Base-by-base conservation (phyloP, 1,140 invertebrate genomes). In the Halictus rubicundus region DNA sequence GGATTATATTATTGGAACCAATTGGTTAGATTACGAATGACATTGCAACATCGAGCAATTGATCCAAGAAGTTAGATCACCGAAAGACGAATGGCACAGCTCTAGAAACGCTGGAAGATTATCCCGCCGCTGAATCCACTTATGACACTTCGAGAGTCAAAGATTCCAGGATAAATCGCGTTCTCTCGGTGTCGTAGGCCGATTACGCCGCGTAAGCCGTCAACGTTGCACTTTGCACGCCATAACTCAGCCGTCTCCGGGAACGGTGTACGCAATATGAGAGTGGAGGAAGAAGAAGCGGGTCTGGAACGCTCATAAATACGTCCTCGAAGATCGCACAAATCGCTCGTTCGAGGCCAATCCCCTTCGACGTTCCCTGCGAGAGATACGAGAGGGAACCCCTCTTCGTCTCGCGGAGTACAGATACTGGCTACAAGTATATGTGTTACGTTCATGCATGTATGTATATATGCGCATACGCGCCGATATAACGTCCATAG, bases 231-330 rank as follows among this genome's bases (percentile, higher is more conserved):
- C 57, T 68, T 81, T 73, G 57, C 74, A 52, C 49, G 46, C 54
- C 25, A 9, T 81, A 78, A 85, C 54, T 73, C 61, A 73, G 46
- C 27, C 27, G 37, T 72, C 59, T 70, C 72, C 71, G 84, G 85
- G 54, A 89, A 74, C 78, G 78, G 54, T 74, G 68, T 84, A 63
- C 74, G 82, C 80, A 82, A 87, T 88, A 85, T 87, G 77, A 84
- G 68, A 88, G 75, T 70, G 80, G 74, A 88, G 80, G 74, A 87
- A 87, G 81, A 88, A 87, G 81, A 81, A 70, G 81, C 77, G 78
- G 46, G 78, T 71, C 68, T 85, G 86, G 78, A 88, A 78, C 71
- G 84, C 84, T 88, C 89, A 89, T 92, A 92, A 91, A 92, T 91
- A 91, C 87, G 83, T 86, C 85, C 74, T 80, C 79, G 84, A 87